These are phyloP conservation scores for Aplodontia rufa DNA, from an alignment of 2,113 vertebrate genomes.

Conservation along the genomic window DNA sequence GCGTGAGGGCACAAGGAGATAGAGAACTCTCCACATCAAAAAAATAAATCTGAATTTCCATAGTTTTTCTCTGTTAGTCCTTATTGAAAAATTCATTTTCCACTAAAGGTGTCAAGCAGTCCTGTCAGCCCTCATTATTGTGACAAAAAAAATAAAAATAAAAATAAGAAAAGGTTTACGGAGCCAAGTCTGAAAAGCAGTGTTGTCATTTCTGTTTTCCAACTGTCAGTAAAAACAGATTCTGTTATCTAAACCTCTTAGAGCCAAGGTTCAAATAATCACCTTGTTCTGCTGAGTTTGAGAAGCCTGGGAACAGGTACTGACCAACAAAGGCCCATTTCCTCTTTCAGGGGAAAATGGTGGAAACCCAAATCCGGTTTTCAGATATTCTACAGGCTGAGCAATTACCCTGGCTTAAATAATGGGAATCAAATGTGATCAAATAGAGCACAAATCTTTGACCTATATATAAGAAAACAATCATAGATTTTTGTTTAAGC, in stretches of 20 bases:
- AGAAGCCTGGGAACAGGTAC: background rate
- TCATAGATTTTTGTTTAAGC: slow-evolving; percentile 15
- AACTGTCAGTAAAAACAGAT: slow-evolving; percentile 6
- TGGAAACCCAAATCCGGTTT: background rate
- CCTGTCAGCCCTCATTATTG: slow-evolving; percentile 36
- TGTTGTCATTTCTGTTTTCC: slow-evolving; percentile 34
- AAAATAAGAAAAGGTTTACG: slow-evolving; percentile 23
- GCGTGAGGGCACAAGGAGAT: slow-evolving; percentile 2
- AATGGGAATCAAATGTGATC: background rate
- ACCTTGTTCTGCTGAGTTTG: background rate
- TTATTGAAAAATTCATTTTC: slow-evolving; percentile 63
- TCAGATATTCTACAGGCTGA: background rate
- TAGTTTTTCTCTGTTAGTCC: slow-evolving; percentile 36
- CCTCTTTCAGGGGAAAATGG: background rate
- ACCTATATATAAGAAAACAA: background rate
- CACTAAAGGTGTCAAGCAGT: background rate
- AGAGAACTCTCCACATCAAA: background rate
- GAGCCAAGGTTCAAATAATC: background rate
- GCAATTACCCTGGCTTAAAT: background rate
- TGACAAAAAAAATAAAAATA: slow-evolving; percentile 30
- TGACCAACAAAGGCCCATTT: background rate
- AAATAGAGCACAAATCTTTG: background rate
- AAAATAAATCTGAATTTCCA: slow-evolving; percentile 45
- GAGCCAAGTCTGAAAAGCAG: background rate
- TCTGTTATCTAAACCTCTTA: slow-evolving; percentile 26